Percentiles rank a stretch among this genome's conserved stretches.
phyloP scores from a whole-genome alignment of 2,113 vertebrate species.

The rabbit (Oryctolagus cuniculus) region mOryCun1.1 NC_091432.1:88151001-88151500 shows the following conservation, averaged over 20 bases:
- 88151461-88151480: neutral
- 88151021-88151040: no score
- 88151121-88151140: neutral
- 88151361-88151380: neutral
- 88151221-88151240: neutral
- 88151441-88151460: neutral
- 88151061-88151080: neutral
- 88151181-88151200: neutral
- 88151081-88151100: neutral
- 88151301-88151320: neutral
- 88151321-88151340: neutral
- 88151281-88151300: neutral
- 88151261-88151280: neutral
- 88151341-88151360: neutral
- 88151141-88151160: slow-evolving; percentile 4
- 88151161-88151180: neutral
- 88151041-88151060: neutral
- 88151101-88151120: neutral
- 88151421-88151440: neutral
- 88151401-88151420: neutral
- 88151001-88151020: no score
- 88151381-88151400: no score
- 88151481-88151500: neutral
- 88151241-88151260: neutral
- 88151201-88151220: neutral